These are phyloP conservation scores for Aphidius ervi DNA, from an alignment of 1,140 invertebrate genomes.

Conservation along the genomic window DNA sequence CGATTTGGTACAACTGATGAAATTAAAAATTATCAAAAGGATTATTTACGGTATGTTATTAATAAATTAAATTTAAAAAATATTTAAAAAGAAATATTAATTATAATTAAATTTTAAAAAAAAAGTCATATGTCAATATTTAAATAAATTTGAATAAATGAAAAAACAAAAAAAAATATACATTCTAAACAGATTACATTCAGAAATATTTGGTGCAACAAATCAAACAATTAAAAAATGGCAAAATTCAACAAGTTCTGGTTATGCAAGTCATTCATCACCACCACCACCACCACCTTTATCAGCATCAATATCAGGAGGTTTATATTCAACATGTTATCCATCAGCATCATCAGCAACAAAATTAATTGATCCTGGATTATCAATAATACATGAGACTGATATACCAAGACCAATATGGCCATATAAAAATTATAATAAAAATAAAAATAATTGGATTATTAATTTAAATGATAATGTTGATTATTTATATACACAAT, in stretches of 20 bases:
- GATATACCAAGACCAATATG: conserved; percentile 41
- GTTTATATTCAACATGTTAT: conserved; percentile 32
- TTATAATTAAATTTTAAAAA: background rate
- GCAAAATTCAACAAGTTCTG: conserved; percentile 40
- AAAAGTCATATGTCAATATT: background rate
- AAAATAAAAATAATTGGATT: conserved; percentile 23
- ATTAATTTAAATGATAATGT: conserved; percentile 27
- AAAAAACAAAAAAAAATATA: background rate
- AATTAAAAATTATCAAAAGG: conserved; percentile 16
- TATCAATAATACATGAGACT: conserved; percentile 38
- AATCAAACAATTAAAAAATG: conserved; percentile 35
- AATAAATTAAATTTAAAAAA: background rate
- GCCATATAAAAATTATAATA: conserved; percentile 28
- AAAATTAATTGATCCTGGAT: conserved; percentile 16
- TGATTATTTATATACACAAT: conserved; percentile 24
- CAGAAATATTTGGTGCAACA: conserved; percentile 32
- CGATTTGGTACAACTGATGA: conserved; percentile 24
- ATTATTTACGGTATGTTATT: conserved; percentile 21
- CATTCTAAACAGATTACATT: conserved; percentile 32
- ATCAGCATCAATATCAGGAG: conserved; percentile 26
- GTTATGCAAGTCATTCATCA: conserved; percentile 42
- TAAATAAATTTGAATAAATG: background rate
- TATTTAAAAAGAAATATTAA: background rate
- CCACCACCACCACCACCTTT: conserved; percentile 27
- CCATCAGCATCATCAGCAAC: conserved; percentile 19